phyloP scores from a whole-genome alignment of 1,140 invertebrate genomes.

The Lethrus apterus region DNA sequence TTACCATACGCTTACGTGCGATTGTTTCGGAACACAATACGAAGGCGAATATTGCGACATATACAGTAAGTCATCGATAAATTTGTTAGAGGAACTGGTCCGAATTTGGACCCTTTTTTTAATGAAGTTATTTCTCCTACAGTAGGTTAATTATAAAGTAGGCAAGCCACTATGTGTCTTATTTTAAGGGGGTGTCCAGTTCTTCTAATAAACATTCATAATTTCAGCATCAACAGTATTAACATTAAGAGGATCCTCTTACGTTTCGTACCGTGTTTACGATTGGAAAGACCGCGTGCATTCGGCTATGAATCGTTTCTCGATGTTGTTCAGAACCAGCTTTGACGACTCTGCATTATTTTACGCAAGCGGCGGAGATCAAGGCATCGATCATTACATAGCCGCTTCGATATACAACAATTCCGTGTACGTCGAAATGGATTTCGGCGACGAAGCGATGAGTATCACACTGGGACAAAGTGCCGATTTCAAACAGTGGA shows the following conservation, averaged over 20 bases:
- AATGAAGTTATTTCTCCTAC: too few relatives aligned
- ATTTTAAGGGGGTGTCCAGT: neutral
- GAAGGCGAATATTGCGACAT: slow-evolving; percentile 86
- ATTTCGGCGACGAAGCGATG: slow-evolving; percentile 72
- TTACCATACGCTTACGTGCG: slow-evolving; percentile 76
- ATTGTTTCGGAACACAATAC: slow-evolving; percentile 86
- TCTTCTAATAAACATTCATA: slow-evolving; percentile 3
- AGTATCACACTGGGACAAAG: slow-evolving; percentile 54
- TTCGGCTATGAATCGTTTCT: slow-evolving; percentile 76
- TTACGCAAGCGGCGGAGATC: slow-evolving; percentile 79
- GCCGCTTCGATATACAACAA: slow-evolving; percentile 72
- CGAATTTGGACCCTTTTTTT: slow-evolving; percentile 16
- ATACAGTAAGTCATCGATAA: slow-evolving; percentile 67
- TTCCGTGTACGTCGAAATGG: slow-evolving; percentile 70
- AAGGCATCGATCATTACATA: slow-evolving; percentile 70
- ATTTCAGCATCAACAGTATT: slow-evolving; percentile 74
- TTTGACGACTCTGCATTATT: slow-evolving; percentile 82
- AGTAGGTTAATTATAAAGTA: too few relatives aligned
- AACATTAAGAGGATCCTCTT: slow-evolving; percentile 83
- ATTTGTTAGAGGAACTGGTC: too few relatives aligned
- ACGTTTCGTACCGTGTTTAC: slow-evolving; percentile 86
- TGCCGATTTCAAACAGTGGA: slow-evolving; percentile 72
- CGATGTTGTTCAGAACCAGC: slow-evolving; percentile 79
- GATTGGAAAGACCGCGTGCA: slow-evolving; percentile 88
- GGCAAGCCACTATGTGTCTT: neutral